Evolutionary conservation across 2,113 vertebrate species (phyloP).

Genomic region (Propithecus coquereli): DNA sequence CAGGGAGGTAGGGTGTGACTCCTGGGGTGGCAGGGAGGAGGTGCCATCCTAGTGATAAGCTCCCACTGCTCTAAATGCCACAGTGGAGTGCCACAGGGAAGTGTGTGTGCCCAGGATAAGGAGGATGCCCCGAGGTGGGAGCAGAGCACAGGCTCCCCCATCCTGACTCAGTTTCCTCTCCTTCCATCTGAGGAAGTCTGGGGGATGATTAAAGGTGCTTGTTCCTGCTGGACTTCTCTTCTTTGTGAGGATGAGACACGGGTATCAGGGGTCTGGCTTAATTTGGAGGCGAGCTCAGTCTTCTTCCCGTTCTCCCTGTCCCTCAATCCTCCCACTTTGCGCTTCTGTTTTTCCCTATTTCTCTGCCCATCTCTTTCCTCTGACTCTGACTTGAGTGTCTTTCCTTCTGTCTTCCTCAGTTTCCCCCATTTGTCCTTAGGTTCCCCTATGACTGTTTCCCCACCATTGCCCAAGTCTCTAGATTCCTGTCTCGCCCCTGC

Average conservation of each 20-base stretch:
- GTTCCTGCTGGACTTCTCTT: not conserved
- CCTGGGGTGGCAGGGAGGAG: not conserved
- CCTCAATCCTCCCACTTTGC: not conserved
- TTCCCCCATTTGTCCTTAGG: not conserved
- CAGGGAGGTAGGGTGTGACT: not conserved
- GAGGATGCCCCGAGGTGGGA: not conserved
- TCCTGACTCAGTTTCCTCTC: not conserved
- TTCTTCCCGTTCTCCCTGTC: not conserved
- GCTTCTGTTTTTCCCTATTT: not conserved
- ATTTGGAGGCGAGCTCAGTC: not conserved
- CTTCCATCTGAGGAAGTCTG: not conserved
- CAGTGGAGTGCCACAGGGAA: not conserved
- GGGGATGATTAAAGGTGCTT: not conserved
- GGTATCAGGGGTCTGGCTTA: not conserved
- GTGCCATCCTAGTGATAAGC: not conserved
- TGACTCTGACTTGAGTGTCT: not conserved
- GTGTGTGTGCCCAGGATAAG: not conserved
- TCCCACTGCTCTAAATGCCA: not conserved
- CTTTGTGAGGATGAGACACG: not conserved
- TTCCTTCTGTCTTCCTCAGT: not conserved
- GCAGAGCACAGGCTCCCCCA: rapidly evolving
- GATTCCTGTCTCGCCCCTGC: not conserved
- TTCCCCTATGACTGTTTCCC: too few species aligned
- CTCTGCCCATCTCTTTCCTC: not conserved
- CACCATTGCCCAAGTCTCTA: not conserved